phyloP scores from a whole-genome alignment of 2,888 invertebrate species.

The Dicycla oo region DNA sequence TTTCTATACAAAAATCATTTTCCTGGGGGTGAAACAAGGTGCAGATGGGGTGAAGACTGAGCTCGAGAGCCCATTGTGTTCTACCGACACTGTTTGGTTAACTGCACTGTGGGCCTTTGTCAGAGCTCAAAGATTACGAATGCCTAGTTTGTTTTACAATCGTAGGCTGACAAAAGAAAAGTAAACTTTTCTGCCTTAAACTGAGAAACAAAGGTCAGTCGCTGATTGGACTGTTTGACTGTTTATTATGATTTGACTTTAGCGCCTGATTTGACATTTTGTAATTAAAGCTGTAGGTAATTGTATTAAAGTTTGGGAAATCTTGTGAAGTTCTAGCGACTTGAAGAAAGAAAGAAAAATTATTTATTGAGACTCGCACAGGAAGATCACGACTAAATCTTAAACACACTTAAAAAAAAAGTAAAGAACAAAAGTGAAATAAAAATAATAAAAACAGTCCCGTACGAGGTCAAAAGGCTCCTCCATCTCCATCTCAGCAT shows the following conservation, averaged over 20 bases:
- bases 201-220: constrained; percentile 3
- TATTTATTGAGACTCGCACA: too few species aligned
- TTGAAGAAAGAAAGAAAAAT: too few species aligned
- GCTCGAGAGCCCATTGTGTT: constrained; percentile 74
- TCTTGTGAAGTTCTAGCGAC: neutral
- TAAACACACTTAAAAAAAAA: too few species aligned
- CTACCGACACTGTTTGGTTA: constrained; percentile 77
- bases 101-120: constrained; percentile 67
- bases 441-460: too few species aligned
- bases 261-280: neutral
- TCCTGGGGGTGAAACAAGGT: constrained; percentile 66
- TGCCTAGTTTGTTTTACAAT: constrained; percentile 34
- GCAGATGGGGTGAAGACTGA: constrained; percentile 58
- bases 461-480: too few species aligned
- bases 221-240: neutral
- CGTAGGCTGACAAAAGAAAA: constrained; percentile 20
- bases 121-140: constrained; percentile 57
- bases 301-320: neutral
- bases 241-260: neutral
- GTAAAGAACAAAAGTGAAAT: too few species aligned
- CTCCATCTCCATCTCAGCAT: too few species aligned
- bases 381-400: too few species aligned
- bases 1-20: constrained; percentile 83
- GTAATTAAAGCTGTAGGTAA: neutral
- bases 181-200: neutral